These are phyloP conservation scores for Chrysomallon squamiferum DNA, from an alignment of 1,140 invertebrate genomes.

Conservation along the genomic window DNA sequence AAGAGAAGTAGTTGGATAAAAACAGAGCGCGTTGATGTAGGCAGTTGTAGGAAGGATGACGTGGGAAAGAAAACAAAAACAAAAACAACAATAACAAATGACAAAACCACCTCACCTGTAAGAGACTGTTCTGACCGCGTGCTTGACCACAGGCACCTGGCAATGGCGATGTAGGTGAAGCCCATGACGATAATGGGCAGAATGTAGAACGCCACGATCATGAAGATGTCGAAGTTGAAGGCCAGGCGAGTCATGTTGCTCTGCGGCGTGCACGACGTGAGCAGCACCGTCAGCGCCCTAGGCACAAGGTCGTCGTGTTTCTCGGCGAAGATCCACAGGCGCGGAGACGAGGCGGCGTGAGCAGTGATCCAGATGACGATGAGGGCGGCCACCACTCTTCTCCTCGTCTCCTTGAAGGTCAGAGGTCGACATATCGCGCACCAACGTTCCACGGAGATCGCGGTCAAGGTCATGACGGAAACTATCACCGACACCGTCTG, in stretches of 20 bases:
- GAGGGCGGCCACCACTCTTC: conserved; percentile 76
- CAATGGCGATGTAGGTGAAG: conserved; percentile 82
- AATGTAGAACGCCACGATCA: conserved; percentile 76
- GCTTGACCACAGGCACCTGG: conserved; percentile 79
- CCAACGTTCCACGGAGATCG: conserved; percentile 89
- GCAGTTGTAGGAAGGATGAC: too few relatives aligned
- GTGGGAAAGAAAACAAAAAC: too few relatives aligned
- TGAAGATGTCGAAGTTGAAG: conserved; percentile 73
- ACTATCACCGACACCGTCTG: conserved; percentile 88
- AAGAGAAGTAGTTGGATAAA: too few relatives aligned
- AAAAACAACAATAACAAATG: too few relatives aligned
- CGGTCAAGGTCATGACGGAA: conserved; percentile 85
- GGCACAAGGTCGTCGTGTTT: conserved; percentile 8
- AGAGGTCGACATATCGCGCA: conserved; percentile 90
- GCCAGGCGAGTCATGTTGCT: conserved; percentile 8
- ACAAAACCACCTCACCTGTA: conserved; percentile 5
- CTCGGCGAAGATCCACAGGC: conserved; percentile 8
- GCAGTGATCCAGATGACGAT: conserved; percentile 73
- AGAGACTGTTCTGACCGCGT: conserved; percentile 71
- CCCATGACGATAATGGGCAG: conserved; percentile 84
- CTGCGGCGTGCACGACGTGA: conserved; percentile 16
- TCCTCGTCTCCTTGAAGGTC: conserved; percentile 75
- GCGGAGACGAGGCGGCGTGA: conserved; percentile 14
- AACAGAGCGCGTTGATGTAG: too few relatives aligned
- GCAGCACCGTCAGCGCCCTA: conserved; percentile 9